Evolutionary conservation across 1,140 invertebrate genomes (phyloP).

Genomic region (Zaprionus taronus): DNA sequence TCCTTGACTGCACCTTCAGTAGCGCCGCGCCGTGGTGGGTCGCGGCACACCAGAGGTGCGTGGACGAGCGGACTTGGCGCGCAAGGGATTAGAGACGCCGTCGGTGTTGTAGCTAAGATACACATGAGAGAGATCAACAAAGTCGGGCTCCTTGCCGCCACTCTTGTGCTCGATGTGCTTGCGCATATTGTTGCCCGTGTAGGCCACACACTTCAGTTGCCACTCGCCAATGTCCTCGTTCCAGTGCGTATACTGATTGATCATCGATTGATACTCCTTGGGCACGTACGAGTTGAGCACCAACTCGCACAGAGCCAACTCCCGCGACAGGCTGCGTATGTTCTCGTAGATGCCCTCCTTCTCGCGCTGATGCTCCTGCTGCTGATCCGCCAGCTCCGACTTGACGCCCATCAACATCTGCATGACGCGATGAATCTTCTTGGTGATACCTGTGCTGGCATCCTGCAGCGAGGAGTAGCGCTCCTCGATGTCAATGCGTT

Average conservation of each 20-base stretch:
- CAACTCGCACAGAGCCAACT: slow-evolving; percentile 95
- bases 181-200: slow-evolving; percentile 99
- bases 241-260: slow-evolving; percentile 97
- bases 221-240: slow-evolving; percentile 99
- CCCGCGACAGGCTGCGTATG: slow-evolving; percentile 93
- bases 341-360: slow-evolving; percentile 98
- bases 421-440: slow-evolving; percentile 96
- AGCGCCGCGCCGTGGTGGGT: slow-evolving; percentile 80
- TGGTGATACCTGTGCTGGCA: slow-evolving; percentile 95
- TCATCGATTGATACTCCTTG: slow-evolving; percentile 95
- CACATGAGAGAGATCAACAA: slow-evolving; percentile 81
- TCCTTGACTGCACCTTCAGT: slow-evolving; percentile 52
- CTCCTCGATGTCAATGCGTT: slow-evolving; percentile 97
- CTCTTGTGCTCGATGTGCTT: slow-evolving; percentile 86
- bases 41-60: slow-evolving; percentile 81
- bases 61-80: slow-evolving; percentile 74
- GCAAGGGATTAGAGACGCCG: slow-evolving; percentile 73
- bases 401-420: slow-evolving; percentile 92
- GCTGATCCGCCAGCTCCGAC: slow-evolving; percentile 94
- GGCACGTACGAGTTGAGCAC: slow-evolving; percentile 96
- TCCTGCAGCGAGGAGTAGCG: slow-evolving; percentile 97
- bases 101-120: slow-evolving; percentile 84
- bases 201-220: slow-evolving; percentile 98
- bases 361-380: slow-evolving; percentile 97
- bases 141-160: slow-evolving; percentile 77